Evolutionary conservation across 1,140 invertebrate genomes (phyloP).

Genomic region (Euglossa dilemma): DNA sequence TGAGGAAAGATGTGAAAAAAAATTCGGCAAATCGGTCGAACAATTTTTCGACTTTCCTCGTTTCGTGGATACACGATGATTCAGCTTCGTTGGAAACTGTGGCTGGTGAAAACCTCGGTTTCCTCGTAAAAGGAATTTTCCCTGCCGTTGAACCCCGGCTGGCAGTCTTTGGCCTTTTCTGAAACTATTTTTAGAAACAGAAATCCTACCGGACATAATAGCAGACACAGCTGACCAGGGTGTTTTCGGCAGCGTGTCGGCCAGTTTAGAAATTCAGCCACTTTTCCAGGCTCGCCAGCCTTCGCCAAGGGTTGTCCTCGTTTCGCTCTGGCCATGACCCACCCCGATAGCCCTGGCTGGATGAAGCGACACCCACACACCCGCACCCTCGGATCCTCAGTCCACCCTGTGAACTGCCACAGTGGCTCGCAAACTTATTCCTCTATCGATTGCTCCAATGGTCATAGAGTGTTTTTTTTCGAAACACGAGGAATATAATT

Average conservation of each 20-base stretch:
- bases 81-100: neutral
- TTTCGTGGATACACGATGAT: neutral
- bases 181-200: conserved; percentile 20
- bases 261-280: conserved; percentile 27
- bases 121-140: neutral
- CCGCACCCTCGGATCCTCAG: neutral
- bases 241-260: neutral
- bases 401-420: neutral
- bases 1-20: too few species aligned
- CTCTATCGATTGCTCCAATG: neutral
- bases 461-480: neutral
- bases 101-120: neutral
- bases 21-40: too few species aligned
- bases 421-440: neutral
- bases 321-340: conserved; percentile 80
- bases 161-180: neutral
- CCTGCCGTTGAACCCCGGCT: conserved; percentile 14
- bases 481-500: too few species aligned
- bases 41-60: too few species aligned
- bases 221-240: conserved; percentile 23
- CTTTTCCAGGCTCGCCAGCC: conserved; percentile 35
- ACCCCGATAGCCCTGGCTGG: conserved; percentile 61
- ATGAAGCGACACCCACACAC: conserved; percentile 32
- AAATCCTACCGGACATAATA: conserved; percentile 16
- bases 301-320: conserved; percentile 70